Evolutionary conservation across 2,797 vertebrate genomes (phyloP), one percentile per base, ranked within the genome.

Genomic region (Benthosema pterotum): DNA sequence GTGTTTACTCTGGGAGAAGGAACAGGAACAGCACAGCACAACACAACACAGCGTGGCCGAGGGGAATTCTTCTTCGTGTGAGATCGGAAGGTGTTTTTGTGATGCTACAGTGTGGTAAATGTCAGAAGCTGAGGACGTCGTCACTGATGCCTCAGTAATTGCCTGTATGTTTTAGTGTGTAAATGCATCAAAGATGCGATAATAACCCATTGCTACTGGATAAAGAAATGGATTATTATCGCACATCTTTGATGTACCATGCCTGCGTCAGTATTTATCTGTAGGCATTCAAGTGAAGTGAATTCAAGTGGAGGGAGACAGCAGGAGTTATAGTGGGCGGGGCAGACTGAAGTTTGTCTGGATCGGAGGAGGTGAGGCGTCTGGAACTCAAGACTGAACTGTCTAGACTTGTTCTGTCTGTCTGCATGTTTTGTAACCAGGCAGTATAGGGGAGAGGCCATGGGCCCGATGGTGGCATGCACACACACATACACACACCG

Each of bases 371-470:
- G 79, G 85, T 87, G 78, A 87, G 86, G 79, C 82, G 75, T 86
- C 87, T 83, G 74, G 74, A 84, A 77, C 75, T 74, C 82, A 88
- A 38, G 86, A 83, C 74, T 11, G 61, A 65, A 74, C 68, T 85
- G 90, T 92, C 87, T 92, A 91, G 90, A 89, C 91, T 83, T 83
- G 88, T 80, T 85, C 74, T 79, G 87, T 87, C 80, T 77, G 81
- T 83, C 83, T 80, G 82, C 83, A 65, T 82, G 84, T 87, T 91
- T 91, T 87, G 84, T 89, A 84, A 80, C 74, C 74, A 72, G 76
- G 80, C 82, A 82, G 76, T 72, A 67, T 67, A 5, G 61, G 70
- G 83, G 76, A 28, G 83, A 82, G 81, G 48, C 5, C n/a, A n/a
- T 2, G 14, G 45, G 64, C 65, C 52, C 18, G 17, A 52, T 61